These are phyloP conservation scores for Altica lythri DNA, from an alignment of 2,888 invertebrate species.

Conservation along the genomic window DNA sequence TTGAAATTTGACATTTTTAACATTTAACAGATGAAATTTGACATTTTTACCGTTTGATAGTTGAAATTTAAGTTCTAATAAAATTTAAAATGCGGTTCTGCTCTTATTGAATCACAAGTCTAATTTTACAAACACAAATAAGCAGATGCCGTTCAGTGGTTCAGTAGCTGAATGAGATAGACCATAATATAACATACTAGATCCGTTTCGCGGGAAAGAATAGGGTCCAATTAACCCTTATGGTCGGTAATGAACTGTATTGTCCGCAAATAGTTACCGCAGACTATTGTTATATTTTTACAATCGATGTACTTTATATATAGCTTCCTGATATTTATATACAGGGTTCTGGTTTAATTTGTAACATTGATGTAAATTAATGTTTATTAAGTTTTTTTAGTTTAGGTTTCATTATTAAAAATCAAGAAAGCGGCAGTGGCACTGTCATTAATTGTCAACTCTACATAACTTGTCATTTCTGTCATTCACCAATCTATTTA, in stretches of 20 bases:
- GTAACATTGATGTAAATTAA: too few species aligned
- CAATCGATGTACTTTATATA: constrained; percentile 11
- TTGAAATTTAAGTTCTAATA: too few species aligned
- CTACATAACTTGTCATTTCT: too few species aligned
- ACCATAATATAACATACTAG: neutral
- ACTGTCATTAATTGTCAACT: too few species aligned
- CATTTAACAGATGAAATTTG: too few species aligned
- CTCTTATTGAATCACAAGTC: neutral
- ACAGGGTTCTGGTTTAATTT: neutral
- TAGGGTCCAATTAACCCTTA: constrained; percentile 39
- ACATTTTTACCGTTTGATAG: too few species aligned
- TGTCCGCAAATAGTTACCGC: constrained; percentile 32
- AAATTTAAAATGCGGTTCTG: neutral
- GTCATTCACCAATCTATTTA: too few species aligned
- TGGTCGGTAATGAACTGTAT: constrained; percentile 31
- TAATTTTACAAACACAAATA: neutral
- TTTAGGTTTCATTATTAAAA: too few species aligned
- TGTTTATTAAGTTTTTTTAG: too few species aligned
- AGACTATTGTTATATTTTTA: constrained; percentile 12
- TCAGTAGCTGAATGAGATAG: neutral
- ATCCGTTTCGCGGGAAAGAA: constrained; percentile 17
- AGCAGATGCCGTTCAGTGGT: neutral
- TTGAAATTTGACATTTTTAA: too few species aligned
- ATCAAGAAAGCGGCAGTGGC: too few species aligned
- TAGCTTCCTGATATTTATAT: constrained; percentile 1